These are phyloP conservation scores for Osedax frankpressi DNA, from an alignment of 2,888 invertebrate species.

Conservation along the genomic window DNA sequence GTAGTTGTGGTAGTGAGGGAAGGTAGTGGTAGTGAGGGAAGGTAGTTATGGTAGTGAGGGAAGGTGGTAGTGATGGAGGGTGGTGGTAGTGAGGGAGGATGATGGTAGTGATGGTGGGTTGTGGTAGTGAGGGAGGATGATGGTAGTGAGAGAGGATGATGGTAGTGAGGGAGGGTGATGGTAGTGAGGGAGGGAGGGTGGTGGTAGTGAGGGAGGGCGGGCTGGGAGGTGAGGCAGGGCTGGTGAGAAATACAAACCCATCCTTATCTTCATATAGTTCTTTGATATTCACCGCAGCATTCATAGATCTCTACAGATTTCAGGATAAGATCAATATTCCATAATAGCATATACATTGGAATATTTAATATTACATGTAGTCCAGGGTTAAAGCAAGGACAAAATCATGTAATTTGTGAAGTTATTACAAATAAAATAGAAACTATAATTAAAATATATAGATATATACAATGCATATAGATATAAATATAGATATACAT, in stretches of 20 bases:
- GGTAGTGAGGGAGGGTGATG: background rate
- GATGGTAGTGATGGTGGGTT: background rate
- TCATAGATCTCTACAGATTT: constrained; percentile 66
- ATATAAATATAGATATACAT: too few species aligned
- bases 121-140: constrained; percentile 7
- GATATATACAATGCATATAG: too few species aligned
- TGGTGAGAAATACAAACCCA: constrained; percentile 46
- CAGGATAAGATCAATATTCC: too few species aligned
- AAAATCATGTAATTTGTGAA: too few species aligned
- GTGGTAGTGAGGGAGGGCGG: background rate
- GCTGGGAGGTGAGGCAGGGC: background rate
- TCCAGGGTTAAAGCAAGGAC: too few species aligned
- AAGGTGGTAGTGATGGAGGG: background rate
- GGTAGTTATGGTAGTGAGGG: background rate
- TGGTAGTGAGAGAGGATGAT: background rate
- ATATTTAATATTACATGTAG: too few species aligned
- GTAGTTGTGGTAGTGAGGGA: too few species aligned
- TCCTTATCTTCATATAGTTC: constrained; percentile 94
- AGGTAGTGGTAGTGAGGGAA: background rate
- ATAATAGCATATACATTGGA: too few species aligned
- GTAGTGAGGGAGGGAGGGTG: constrained; percentile 8
- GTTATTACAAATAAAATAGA: too few species aligned
- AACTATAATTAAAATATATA: too few species aligned
- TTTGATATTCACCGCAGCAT: constrained; percentile 64
- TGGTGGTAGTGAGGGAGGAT: background rate